Base-by-base conservation (phyloP, 2,113 vertebrate species). In the Zosterops japonicus region DNA sequence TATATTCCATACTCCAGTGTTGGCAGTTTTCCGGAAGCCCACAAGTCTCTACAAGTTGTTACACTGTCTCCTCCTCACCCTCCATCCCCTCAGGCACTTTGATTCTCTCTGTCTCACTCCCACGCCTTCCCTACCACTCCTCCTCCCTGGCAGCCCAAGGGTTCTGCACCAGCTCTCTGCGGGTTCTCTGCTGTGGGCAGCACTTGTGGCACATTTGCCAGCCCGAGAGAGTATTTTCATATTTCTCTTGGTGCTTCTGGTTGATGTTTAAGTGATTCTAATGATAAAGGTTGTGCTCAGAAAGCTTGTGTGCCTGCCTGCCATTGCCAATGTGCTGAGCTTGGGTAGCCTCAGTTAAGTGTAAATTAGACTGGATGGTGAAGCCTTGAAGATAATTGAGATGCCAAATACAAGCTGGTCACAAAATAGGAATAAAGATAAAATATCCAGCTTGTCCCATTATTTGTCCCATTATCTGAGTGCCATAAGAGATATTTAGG, bases 101-200 rank as follows among this genome's bases (percentile, higher is more conserved):
- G 20, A 60, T 65, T 81, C 83, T 33, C 82, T 53, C 57, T 42
- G 25, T 53, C 86, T 90, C 69, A 46, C 86, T 94, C 90, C 88
- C 61, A 81, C 94, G 8, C 1, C 0, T 82, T 76, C 83, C 77
- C 67, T 65, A 46, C 83, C 60, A 81, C 57, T 83, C 72, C 84
- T 91, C 64, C 68, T 92, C 83, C 18, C 83, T 25, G 69, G 72
- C 76, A 90, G 80, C 88, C 72, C 92, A 57, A 94, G 81, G 93
- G 94, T 81, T 84, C 83, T 81, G 90, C 93, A 90, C 83, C 88
- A 87, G 16, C 88, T 78, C 79, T 67, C 82, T 8, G 14, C 21
- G 47, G 87, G 47, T 44, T 80, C 67, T 79, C 60, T 86, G 89
- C 88, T 93, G 92, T 93, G 85, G 94, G 92, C 92, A 96, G 92